Base-by-base conservation (phyloP, 2,797 vertebrate species). In the Capromys pilorides region DNA sequence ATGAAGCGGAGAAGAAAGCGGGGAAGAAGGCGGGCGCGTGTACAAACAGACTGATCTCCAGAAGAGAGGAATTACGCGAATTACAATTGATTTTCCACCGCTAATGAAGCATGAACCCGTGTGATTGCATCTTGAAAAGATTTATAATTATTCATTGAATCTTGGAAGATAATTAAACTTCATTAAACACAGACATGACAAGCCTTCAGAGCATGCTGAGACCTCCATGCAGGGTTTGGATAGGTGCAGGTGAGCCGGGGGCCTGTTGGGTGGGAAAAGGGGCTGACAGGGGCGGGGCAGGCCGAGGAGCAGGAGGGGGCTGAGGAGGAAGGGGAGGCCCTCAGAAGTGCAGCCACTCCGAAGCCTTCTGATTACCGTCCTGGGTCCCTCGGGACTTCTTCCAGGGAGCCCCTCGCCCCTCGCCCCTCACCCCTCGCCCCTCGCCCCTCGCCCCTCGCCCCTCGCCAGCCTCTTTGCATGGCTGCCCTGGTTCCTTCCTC, bases 101-200 rank as follows among this genome's bases (percentile, higher is more conserved):
- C 85, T 98, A 98, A 98, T 98, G 98, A 98, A 98, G 97, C 98
- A 94, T 97, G 97, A 97, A 97, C 97, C 96, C 96, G 96, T 97
- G 97, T 98, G 98, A 98, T 98, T 98, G 98, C 98, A 98, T 98
- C 98, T 98, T 97, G 97, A 98, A 98, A 98, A 98, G 98, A 98
- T 98, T 98, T 98, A 97, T 98, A 98, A 98, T 98, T 98, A 98
- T 98, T 98, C 98, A 98, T 97, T 83, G 95, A 97, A 98, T 98
- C 98, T 98, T 95, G 94, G 97, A 98, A 98, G 98, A 98, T 98
- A 98, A 98, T 98, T 98, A 98, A 98, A 98, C 98, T 98, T 98
- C 97, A 98, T 98, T 98, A 98, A 98, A 97, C 28, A 73, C 95
- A 97, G 97, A 98, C 97, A 98, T 97, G 98, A 98, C 97, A 98